Percentiles rank a stretch among this genome's conserved stretches.
phyloP scores from a whole-genome alignment of 2,888 invertebrate genomes.

The Euproctis similis region DNA sequence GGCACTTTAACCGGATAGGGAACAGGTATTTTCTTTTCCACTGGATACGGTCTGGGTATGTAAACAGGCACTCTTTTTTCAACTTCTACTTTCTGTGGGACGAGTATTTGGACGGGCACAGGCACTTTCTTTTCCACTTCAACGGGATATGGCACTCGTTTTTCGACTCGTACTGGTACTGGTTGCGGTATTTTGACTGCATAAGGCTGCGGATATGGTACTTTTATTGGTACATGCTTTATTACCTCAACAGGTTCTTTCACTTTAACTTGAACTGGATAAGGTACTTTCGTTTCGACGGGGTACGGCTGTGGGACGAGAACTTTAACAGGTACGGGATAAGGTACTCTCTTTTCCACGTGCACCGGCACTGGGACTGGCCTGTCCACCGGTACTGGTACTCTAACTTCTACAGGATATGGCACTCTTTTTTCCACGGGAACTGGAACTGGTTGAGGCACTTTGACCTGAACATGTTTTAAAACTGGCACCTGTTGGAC shows the following conservation, averaged over 20 bases:
- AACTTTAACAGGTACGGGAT: constrained; percentile 59
- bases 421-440: constrained; percentile 61
- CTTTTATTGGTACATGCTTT: constrained; percentile 56
- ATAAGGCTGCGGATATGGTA: constrained; percentile 65
- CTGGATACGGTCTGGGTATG: constrained; percentile 52
- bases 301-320: constrained; percentile 66
- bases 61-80: constrained; percentile 44
- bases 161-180: constrained; percentile 63
- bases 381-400: constrained; percentile 52
- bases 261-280: constrained; percentile 64
- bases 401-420: constrained; percentile 52
- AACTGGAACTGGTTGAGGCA: constrained; percentile 54
- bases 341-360: constrained; percentile 62
- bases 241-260: constrained; percentile 59
- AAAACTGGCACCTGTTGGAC: constrained; percentile 59
- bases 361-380: constrained; percentile 53
- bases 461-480: constrained; percentile 58
- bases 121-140: constrained; percentile 67
- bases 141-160: constrained; percentile 59
- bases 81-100: constrained; percentile 32
- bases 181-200: constrained; percentile 72
- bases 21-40: constrained; percentile 47
- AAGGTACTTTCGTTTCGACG: constrained; percentile 74
- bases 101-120: constrained; percentile 50
- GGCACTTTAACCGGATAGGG: constrained; percentile 58